Evolutionary conservation across 2,113 vertebrate genomes (phyloP), one percentile per base, ranked within the genome.

Genomic region (Oreochromis niloticus): DNA sequence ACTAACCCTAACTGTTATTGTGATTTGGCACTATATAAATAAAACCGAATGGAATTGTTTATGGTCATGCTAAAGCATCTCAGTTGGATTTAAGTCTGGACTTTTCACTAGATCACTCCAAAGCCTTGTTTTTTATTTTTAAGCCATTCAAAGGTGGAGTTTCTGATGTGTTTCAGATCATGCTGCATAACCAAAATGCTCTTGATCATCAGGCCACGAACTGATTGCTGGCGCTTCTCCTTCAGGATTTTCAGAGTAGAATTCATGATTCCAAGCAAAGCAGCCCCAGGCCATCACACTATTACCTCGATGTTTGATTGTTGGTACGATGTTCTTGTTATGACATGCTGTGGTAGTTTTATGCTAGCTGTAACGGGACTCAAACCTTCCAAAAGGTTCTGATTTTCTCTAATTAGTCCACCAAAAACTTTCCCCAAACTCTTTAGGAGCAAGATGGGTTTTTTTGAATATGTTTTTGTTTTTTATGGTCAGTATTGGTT

Each of bases 131-230:
- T 54, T 9, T 9, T 43, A 16, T 46, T 17, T 11, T 1, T 24
- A 46, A 46, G 41, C 68, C 41, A 73, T 46, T 27, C 24, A 46
- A 3, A 43, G 66, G 8, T 16, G 39, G 66, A 0, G n/a, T 43
- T 16, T 22, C 63, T 41, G 63, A n/a, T 0, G 36, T 71, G 61
- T 66, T 39, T 68, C 12, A 16, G 4, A 24, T 43, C 27, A 9
- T 59, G 24, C 56, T 59, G n/a, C 36, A 22, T 24, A 68, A 39
- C 4, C 63, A 39, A 68, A 68, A 8, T 68, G 66, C 36, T 43
- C 66, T 71, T 24, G 11, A 71, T 24, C 66, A 24, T 16, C 0
- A 43, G n/a, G 66, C 39, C 0, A 71, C 14, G 0, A 68, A 41
- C 63, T 68, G 19, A 22, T 41, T 41, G 34, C 63, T 39, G 19